A percentile compares a stretch with the other conserved stretches of the same genome.
Conservation (phyloP, 2,797 vertebrate genomes). For the Intellagama lesueurii region DNA sequence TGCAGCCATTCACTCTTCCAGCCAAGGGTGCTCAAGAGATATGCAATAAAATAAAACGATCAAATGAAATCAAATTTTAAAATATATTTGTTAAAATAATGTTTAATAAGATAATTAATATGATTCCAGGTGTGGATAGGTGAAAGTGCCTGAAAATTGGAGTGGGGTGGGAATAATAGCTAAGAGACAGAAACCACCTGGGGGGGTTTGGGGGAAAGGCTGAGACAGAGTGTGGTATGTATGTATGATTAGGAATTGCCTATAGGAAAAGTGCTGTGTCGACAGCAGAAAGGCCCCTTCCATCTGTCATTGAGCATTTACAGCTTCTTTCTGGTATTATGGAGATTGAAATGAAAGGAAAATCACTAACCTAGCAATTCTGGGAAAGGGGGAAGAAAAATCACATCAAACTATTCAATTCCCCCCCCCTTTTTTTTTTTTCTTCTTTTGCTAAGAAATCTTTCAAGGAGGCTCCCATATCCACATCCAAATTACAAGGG, state of each 20-base stretch:
- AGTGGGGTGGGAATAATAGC: no score
- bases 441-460: not conserved
- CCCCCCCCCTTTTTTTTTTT: not conserved
- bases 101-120: no score
- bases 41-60: no score
- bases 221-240: not conserved
- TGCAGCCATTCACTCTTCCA: no score
- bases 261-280: not conserved
- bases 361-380: not conserved
- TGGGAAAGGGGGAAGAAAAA: not conserved
- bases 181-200: not conserved
- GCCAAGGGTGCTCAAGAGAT: no score
- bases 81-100: no score
- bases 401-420: not conserved
- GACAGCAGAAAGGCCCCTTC: not conserved
- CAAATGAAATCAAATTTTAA: no score
- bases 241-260: not conserved
- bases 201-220: not conserved
- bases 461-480: not conserved
- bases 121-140: no score
- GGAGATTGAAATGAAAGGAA: not conserved
- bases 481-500: not conserved
- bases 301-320: not conserved
- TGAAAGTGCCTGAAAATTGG: not conserved
- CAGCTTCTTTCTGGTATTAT: not conserved